Base-by-base conservation (phyloP, 1,140 invertebrate genomes). In the Sycophaga agraensis region DNA sequence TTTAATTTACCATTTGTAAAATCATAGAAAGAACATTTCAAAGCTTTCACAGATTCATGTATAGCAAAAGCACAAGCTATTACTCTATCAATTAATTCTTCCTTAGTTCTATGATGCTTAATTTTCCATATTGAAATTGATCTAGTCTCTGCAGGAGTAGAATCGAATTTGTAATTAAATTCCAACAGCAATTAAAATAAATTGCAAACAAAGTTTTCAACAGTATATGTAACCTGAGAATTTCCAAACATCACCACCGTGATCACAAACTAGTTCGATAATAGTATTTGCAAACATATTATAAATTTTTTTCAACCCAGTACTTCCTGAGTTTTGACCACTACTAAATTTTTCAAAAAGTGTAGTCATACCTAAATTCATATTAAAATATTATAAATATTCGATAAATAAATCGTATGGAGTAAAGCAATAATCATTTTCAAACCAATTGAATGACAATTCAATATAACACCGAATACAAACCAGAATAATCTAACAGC, bases 91-190 rank as follows among this genome's bases (percentile, higher is more conserved):
- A 68, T 34, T n/a, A 67, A 66, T 19, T 74, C 67, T 14, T 59
- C 17, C 0, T 54, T 57, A 3, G 24, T 26, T 8, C 70, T 19
- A n/a, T n/a, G n/a, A n/a, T n/a, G n/a, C n/a, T n/a, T n/a, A n/a
- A n/a, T n/a, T 34, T 72, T 74, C 77, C 77, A 79, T 2, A 68
- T 24, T 6, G 68, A 70, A 11, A 78, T 39, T 39, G 78, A 46
- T 0, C 66, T 68, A 5, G 72, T 59, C 6, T 68, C 74, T 72
- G 26, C 9, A 19, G 35, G 34, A 22, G 12, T 26, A n/a, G 22
- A 49, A 31, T 9, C 11, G 0, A 8, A 34, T 49, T 46, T 8
- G 28, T 14, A 14, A 45, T 12, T 0, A 16, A 24, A 11, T 34
- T 11, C 4, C 37, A 7, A 48, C n/a, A n/a, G n/a, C n/a, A n/a